phyloP scores from a whole-genome alignment of 35 echinoderm and acorn worm genomes.

The Eucidaris tribuloides region DNA sequence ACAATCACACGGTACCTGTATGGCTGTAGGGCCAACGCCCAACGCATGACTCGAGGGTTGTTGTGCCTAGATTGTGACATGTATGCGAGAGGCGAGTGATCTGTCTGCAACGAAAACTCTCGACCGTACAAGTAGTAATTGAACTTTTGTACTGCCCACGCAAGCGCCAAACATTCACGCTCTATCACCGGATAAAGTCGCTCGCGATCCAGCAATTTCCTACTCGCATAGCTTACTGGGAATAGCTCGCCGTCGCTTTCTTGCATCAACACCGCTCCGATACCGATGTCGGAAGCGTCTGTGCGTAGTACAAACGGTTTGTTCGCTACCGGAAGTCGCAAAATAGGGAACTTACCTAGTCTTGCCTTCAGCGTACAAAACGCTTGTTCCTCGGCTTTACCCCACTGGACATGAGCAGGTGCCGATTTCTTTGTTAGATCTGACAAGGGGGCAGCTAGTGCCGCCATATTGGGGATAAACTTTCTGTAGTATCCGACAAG shows the following conservation, averaged over 20 bases:
- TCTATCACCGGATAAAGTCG: neutral
- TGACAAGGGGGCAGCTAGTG: constrained; percentile 39
- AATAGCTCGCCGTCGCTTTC: neutral
- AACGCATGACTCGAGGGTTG: constrained; percentile 48
- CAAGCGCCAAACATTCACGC: neutral
- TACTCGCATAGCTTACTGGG: constrained; percentile 34
- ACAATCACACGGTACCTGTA: constrained; percentile 20
- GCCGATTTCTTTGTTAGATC: constrained; percentile 27
- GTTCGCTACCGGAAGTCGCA: constrained; percentile 3
- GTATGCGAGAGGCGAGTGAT: constrained; percentile 29
- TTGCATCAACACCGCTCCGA: constrained; percentile 45
- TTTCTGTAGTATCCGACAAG: constrained; percentile 58
- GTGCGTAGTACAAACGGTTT: constrained; percentile 34
- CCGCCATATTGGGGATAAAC: constrained; percentile 47
- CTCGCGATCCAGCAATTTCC: constrained; percentile 10
- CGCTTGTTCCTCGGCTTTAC: neutral
- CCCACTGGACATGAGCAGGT: constrained; percentile 26
- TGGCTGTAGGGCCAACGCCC: constrained; percentile 41
- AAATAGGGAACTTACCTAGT: constrained; percentile 13
- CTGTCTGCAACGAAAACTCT: constrained; percentile 30
- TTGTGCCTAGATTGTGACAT: constrained; percentile 5
- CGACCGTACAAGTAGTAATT: constrained; percentile 8
- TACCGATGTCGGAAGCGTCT: constrained; percentile 42
- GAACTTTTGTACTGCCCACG: constrained; percentile 21
- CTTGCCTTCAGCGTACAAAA: constrained; percentile 20